Conservation (phyloP, 2,888 invertebrate genomes). For the Drosophila engyochracea region DNA sequence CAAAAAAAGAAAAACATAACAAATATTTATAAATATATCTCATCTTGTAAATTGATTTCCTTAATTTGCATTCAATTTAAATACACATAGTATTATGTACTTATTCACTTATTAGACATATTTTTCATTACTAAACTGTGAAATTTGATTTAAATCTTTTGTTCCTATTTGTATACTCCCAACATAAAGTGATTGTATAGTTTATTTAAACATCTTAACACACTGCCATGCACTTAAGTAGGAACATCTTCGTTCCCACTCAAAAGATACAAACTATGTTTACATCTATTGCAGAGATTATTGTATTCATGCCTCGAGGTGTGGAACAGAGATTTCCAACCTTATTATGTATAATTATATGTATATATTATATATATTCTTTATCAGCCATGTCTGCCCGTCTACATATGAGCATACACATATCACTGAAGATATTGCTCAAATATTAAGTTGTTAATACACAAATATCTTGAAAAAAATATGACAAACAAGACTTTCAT, state of each 20-base stretch:
- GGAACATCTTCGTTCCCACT: neutral
- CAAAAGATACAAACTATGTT: neutral
- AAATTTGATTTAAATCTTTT: constrained; percentile 7
- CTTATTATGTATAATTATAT: neutral
- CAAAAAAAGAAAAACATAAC: neutral
- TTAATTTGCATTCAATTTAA: neutral
- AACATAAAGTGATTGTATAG: constrained; percentile 3
- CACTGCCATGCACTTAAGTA: constrained; percentile 12
- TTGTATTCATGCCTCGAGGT: neutral
- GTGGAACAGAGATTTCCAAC: neutral
- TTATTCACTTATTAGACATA: neutral
- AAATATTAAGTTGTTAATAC: neutral
- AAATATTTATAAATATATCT: neutral
- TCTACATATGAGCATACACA: constrained; percentile 24
- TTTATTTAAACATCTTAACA: constrained; percentile 4
- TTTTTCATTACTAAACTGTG: neutral
- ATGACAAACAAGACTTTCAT: neutral
- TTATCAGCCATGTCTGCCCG: constrained; percentile 8
- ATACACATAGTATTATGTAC: constrained; percentile 1
- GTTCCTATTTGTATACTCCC: constrained; percentile 18
- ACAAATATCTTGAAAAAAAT: constrained; percentile 3
- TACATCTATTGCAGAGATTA: neutral
- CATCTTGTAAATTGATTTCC: neutral
- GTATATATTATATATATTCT: constrained; percentile 6
- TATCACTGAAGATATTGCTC: neutral